phyloP scores from a whole-genome alignment of 2,888 invertebrate genomes.

The Kryphioiulus occultus region DNA sequence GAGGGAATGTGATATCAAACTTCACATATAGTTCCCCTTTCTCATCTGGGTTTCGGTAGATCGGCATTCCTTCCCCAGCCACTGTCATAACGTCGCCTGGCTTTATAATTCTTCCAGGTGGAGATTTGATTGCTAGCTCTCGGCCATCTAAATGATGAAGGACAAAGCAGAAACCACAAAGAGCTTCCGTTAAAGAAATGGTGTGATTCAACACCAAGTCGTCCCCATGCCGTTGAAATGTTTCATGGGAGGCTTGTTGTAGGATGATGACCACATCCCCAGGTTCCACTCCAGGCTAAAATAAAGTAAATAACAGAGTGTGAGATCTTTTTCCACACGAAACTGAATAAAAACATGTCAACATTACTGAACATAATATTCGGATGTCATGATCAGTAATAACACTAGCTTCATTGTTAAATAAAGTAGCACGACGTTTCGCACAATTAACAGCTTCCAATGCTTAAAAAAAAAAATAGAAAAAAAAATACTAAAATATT shows the following conservation, averaged over 20 bases:
- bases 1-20: conserved; percentile 86
- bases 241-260: conserved; percentile 79
- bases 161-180: conserved; percentile 86
- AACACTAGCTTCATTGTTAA: too few relatives aligned
- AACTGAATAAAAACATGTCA: too few relatives aligned
- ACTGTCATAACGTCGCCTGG: conserved; percentile 74
- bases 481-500: too few relatives aligned
- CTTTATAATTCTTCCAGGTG: conserved; percentile 82
- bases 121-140: conserved; percentile 77
- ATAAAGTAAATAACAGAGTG: neutral
- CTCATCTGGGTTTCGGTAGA: conserved; percentile 81
- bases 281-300: conserved; percentile 79
- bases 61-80: conserved; percentile 89
- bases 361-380: too few relatives aligned
- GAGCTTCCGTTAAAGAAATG: conserved; percentile 83
- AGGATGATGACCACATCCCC: conserved; percentile 90
- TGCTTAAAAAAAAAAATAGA: too few relatives aligned
- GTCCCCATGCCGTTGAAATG: conserved; percentile 79
- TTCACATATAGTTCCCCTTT: conserved; percentile 86
- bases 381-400: too few relatives aligned
- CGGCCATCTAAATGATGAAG: conserved; percentile 91
- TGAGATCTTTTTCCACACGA: neutral
- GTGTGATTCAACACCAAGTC: conserved; percentile 72
- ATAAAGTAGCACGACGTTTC: too few relatives aligned
- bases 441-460: too few relatives aligned